Base-by-base conservation (phyloP, 1,140 invertebrate species). In the Diplogasteroides magnus region DNA sequence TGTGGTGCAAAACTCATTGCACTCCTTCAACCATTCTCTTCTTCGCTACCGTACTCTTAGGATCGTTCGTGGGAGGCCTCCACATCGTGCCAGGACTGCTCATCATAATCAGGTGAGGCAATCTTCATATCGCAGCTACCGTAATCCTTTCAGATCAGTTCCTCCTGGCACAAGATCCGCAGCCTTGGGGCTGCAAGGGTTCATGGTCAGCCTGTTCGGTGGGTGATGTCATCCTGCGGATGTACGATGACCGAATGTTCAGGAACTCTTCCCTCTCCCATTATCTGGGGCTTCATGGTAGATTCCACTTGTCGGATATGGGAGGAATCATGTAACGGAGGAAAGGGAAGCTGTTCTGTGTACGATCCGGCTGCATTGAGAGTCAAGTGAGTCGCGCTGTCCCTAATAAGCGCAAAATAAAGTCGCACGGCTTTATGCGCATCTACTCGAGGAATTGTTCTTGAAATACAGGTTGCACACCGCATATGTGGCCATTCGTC, bases 281-380 rank as follows among this genome's bases (percentile, higher is more conserved):
- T 82, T 13, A 31, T 83, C 28, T 77, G 81, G 68, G 82, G 80
- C 31, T 64, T 71, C 27, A 70, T 83, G 1, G 68, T 83, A 26
- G 82, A 83, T 67, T 66, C 68, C 13, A 67, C 80, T 2, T 83
- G 82, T 74, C 60, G 76, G 29, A 69, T 82, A 1, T 83, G 79
- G 79, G 72, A 76, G 23, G 65, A 71, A 15, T 58, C 61, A 0
- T 74, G 79, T 23, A 28, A 63, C 29, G 79, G 74, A 31, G 71
- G 67, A 28, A 71, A 61, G 19, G 82, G 82, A 57, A 69, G 72
- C 37, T 83, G 82, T 65, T 69, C 67, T 32, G 61, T 80, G 26
- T 83, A 83, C 66, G 77, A 77, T 67, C 75, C 75, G 2, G 65
- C 73, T 3, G 61, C 67, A 13, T 74, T 82, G 60, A 58, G 79